A percentile compares a stretch with the other conserved stretches of the same genome.
These are phyloP conservation scores for Habropoda laboriosa DNA, from an alignment of 1,140 invertebrate genomes.

Conservation along the genomic window DNA sequence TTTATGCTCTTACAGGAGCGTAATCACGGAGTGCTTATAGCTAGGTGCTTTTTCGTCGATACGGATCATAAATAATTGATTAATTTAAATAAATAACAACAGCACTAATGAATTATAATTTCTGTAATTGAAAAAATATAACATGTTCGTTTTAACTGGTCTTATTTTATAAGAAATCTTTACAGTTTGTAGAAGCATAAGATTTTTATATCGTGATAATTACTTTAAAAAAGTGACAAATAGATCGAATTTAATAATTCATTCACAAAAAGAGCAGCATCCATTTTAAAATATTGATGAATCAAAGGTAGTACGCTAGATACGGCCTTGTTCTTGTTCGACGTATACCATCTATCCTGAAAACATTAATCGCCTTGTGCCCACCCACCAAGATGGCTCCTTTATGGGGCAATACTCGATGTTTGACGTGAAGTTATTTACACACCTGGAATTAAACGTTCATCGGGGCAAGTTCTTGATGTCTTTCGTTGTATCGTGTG, in stretches of 20 bases:
- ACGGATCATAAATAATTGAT: slow-evolving; percentile 37
- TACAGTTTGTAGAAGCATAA: neutral
- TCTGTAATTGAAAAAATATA: neutral
- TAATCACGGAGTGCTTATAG: neutral
- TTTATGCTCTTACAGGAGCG: slow-evolving; percentile 29
- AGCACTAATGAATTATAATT: too few relatives aligned
- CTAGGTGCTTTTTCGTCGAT: slow-evolving; percentile 7
- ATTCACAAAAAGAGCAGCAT: neutral
- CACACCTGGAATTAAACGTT: slow-evolving; percentile 66
- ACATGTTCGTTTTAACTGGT: neutral
- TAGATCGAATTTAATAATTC: neutral
- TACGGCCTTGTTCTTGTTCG: slow-evolving; percentile 52
- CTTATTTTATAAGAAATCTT: neutral
- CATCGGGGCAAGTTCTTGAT: slow-evolving; percentile 40
- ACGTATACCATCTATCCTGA: slow-evolving; percentile 47
- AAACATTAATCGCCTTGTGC: slow-evolving; percentile 73
- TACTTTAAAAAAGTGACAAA: neutral
- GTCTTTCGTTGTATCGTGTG: slow-evolving; percentile 38
- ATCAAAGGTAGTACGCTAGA: slow-evolving; percentile 11
- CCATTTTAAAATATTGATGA: neutral
- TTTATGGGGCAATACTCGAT: slow-evolving; percentile 76
- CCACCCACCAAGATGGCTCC: slow-evolving; percentile 81
- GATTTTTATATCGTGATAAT: too few relatives aligned
- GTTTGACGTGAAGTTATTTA: slow-evolving; percentile 78
- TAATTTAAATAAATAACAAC: neutral